Evolutionary conservation across 1,140 invertebrate genomes (phyloP), one percentile per base, ranked within the genome.

Genomic region (Trypoxylus dichotomus): DNA sequence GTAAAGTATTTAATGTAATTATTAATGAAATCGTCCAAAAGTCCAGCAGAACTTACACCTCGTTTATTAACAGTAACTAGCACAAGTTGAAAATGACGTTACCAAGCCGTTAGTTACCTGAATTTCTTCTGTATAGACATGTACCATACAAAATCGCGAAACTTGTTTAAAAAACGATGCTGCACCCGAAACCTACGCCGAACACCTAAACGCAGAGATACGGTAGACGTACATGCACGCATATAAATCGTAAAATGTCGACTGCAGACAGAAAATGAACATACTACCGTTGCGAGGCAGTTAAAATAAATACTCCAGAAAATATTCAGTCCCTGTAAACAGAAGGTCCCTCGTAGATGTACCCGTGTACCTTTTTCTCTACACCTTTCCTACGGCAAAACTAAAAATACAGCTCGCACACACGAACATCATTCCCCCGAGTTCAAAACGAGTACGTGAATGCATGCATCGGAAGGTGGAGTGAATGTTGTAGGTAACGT

Each of bases 291-390:
- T 58, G 21, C 47, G 21, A 19, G 21, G 27, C 19, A 68, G 21
- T 24, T 68, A 68, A 68, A 68, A 68, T 68, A 68, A 68, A 68
- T 68, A 68, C 21, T 24, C 60, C 60, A 29, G 60, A 68, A 68
- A 29, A 68, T 68, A 68, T 68, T 68, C 60, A 25, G 60, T 68
- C 24, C 24, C 60, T 19, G 60, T 68, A 68, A 68, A 68, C 60
- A 68, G 19, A 27, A 25, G 47, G 24, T 68, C 5, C 24, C 21
- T 25, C n/a, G 13, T 24, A 68, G 60, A 68, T 21, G 60, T 68
- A 24, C 13, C 21, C 15, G 47, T 27, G 60, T 68, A 54, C 47
- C 47, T 54, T 68, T 68, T 25, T 68, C 21, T 29, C 7, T 68
- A 29, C 5, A 37, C 32, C 32, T 37, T 37, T 37, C 60, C 21